Base-by-base conservation (phyloP, 2,888 invertebrate species). In the Allacma fusca region DNA sequence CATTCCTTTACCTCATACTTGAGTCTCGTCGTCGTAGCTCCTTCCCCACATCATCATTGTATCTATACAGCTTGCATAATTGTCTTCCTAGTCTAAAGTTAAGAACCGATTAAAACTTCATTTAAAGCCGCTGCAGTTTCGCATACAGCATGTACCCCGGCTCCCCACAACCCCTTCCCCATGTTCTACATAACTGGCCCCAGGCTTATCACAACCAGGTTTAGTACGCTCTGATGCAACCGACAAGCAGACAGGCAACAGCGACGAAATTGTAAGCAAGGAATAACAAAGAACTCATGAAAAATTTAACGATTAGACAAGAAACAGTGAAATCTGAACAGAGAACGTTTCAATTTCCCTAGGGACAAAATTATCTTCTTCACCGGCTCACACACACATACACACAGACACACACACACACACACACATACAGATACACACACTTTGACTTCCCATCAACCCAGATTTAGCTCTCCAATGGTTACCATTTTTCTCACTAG, bases 251-350 rank as follows among this genome's bases (percentile, higher is more conserved):
- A 50, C 1, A 12, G 16, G 16, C 19, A 50, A 16, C 16, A 50
- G 50, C 50, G 50, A 50, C 50, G n/a, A 50, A 50, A 50, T n/a
- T 12, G 50, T 50, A 50, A 50, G 50, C 50, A 50, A 50, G 50
- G 19, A 50, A 50, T 50, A 50, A 50, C 50, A 50, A 65, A 26
- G 65, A 65, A 65, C 28, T 29, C 40, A 40, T 68, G 68, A 68
- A 68, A 65, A 34, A 68, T 68, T 68, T 68, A 68, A 68, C 68
- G 68, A 68, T 68, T 68, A 40, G 16, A 50, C 7, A 50, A n/a
- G 50, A 50, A 50, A 16, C 7, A 50, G 50, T 50, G 50, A 50
- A 50, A 50, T 50, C 9, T 50, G 50, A 50, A 50, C 1, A n/a
- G n/a, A 13, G 40, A 68, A 68, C 40, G 29, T 68, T 68, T 68